Evolutionary conservation across 1,140 invertebrate genomes (phyloP), one percentile per base, ranked within the genome.

Genomic region (Cyclina sinensis): DNA sequence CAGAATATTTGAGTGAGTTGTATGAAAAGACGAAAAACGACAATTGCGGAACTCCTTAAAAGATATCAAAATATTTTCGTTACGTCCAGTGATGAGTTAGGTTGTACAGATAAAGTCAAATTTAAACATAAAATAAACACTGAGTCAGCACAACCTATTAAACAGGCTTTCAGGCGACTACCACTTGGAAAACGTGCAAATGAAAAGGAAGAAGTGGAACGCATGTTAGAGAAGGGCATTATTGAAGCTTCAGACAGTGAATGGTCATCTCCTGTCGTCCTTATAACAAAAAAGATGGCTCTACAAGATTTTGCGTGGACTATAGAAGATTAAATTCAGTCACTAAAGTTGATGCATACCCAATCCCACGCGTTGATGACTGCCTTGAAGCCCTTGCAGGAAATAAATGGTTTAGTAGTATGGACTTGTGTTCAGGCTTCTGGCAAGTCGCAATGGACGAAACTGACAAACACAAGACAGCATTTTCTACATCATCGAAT

Each of bases 391-490:
- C 37, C 5, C 30, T 35, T 11, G 21, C 30, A 5, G 30, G 65
- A 30, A 27, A 7, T 18, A 70, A 32, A 43, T 43, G 43, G 43
- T 43, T 43, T 14, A 43, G 14, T 43, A 7, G 43, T 43, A 43
- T 43, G 43, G 30, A 35, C 21, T 21, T 32, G 9, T 32, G 30
- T 32, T 24, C 30, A 32, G 4, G n/a, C 18, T 62, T 62, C 80
- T 94, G 94, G 94, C 96, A 96, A 83, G 86, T 96, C 4, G 79
- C 59, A 35, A 80, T 96, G 21, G 74, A 94, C 5, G 18, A 81
- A 18, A 81, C 91, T 5, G 93, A 94, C 78, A 93, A 86, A 14
- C 54, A 94, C 37, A 95, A 95, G 78, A 96, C 96, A 0, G 90
- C 93, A 7, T 92, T 93, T 81, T 21, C 39, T 18, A 90, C 89